Evolutionary conservation across 2,888 invertebrate genomes (phyloP).

Genomic region (Cryptophagus acutangulus): DNA sequence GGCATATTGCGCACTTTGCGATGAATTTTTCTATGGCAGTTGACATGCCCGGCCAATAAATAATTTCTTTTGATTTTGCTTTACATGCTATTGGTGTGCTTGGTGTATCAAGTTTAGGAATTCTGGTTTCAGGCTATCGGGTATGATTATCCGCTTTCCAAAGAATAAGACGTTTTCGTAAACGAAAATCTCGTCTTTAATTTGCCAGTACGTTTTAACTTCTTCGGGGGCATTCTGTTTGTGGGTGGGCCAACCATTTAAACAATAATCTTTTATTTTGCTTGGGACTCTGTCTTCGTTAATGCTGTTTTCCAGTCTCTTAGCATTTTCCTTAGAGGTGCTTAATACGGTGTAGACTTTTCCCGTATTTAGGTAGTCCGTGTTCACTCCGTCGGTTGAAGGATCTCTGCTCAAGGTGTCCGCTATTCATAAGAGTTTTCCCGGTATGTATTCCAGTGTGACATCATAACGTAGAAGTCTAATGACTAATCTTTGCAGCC

Average conservation of each 20-base stretch:
- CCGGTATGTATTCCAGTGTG: constrained; percentile 21
- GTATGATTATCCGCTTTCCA: too few species aligned
- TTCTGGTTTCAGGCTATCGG: too few species aligned
- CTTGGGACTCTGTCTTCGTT: constrained; percentile 4
- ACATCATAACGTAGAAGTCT: constrained; percentile 19
- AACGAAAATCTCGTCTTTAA: too few species aligned
- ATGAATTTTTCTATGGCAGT: constrained; percentile 26
- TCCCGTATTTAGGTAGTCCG: constrained; percentile 13
- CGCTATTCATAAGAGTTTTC: constrained; percentile 17
- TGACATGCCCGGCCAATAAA: constrained; percentile 28
- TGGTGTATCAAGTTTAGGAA: constrained; percentile 13
- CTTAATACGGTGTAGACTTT: constrained; percentile 10
- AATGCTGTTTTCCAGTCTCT: constrained; percentile 4
- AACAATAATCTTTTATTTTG: constrained; percentile 12
- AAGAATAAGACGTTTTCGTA: too few species aligned
- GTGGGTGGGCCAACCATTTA: constrained; percentile 16
- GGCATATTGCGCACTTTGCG: constrained; percentile 16
- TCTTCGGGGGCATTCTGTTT: constrained; percentile 7
- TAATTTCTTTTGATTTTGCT: constrained; percentile 22
- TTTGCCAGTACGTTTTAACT: constrained; percentile 15
- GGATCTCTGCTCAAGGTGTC: constrained; percentile 20
- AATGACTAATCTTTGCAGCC: constrained; percentile 23
- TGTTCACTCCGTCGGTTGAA: constrained; percentile 6
- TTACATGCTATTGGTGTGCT: constrained; percentile 16
- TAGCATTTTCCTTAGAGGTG: constrained; percentile 12